Base-by-base conservation (phyloP, 1,140 invertebrate species). In the Ruditapes philippinarum region DNA sequence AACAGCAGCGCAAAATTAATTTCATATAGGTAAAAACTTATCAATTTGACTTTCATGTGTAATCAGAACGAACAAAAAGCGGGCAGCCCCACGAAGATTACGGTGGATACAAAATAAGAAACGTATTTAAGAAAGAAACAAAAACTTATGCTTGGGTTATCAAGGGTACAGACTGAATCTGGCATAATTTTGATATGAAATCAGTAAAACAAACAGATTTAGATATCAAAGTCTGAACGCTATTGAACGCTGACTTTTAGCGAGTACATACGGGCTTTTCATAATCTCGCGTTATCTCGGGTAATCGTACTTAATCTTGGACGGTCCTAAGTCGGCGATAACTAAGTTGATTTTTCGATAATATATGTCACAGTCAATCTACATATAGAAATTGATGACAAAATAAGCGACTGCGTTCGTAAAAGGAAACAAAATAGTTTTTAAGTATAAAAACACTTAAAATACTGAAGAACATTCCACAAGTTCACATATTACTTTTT, bases 161-260 rank as follows among this genome's bases (percentile, higher is more conserved):
- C 85, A 28, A 19, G 9, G 5, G 12, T 73, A 40, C 38, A 62
- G 57, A 70, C 60, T 79, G 40, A 49, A 88, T 79, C 85, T 79
- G 54, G 76, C 38, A 80, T 88, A 78, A 33, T 80, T 80, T 49
- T 70, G 85, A 88, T 88, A 88, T 19, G 49, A 51, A 88, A 88
- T 88, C 85, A 17, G 70, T 51, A 70, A 76, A 88, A 88, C 85
- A 88, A 88, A 88, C 76, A 88, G 85, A 88, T 88, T 88, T 79
- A 88, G 85, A 88, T 88, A 68, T 38, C 19, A 79, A 79, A 36
- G 85, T 68, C 62, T 88, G 28, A 80, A 68, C 51, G 33, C 54
- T 28, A 79, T 88, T 88, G 70, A 88, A 70, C 51, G 57, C 45
- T 33, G 74, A 54, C 85, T 88, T 73, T 40, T 28, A 45, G 38